A percentile compares a stretch with the other conserved stretches of the same genome.
phyloP scores from a whole-genome alignment of 2,888 invertebrate genomes.

The Conchocele bisecta region DNA sequence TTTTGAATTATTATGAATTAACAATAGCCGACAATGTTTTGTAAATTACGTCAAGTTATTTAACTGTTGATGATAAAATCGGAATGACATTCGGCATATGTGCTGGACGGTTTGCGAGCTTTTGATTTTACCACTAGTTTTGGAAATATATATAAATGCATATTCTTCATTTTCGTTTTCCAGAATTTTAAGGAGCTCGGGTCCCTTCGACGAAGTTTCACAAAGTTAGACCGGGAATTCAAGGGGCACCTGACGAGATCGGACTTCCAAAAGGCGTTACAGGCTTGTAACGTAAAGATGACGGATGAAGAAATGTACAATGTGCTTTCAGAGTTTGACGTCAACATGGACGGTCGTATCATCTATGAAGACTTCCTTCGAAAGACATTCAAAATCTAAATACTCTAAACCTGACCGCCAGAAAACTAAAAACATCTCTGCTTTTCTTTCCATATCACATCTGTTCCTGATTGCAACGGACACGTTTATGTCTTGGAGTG shows the following conservation, averaged over 20 bases:
- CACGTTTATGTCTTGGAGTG: no score
- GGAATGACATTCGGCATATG: background rate
- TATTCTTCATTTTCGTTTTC: conserved; percentile 34
- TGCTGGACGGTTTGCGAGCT: background rate
- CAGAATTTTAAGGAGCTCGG: conserved; percentile 73
- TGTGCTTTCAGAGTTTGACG: conserved; percentile 74
- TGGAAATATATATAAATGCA: background rate
- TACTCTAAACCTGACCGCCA: no score
- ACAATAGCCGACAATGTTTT: no score
- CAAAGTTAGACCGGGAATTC: conserved; percentile 64
- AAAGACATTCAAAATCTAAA: no score
- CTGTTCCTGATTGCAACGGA: no score
- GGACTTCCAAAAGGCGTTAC: conserved; percentile 69
- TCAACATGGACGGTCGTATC: conserved; percentile 72
- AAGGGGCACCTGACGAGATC: conserved; percentile 64
- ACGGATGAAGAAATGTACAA: conserved; percentile 74
- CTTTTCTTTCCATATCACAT: no score
- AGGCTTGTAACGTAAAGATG: conserved; percentile 60
- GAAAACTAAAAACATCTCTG: no score
- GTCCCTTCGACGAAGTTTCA: conserved; percentile 71
- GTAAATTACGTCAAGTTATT: no score
- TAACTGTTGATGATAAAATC: no score
- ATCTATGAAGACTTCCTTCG: conserved; percentile 74
- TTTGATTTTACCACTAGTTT: background rate
- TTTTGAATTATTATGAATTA: no score